Evolutionary conservation across 2,113 vertebrate genomes (phyloP), one percentile per base, ranked within the genome.

Genomic region (Xiphophorus couchianus): DNA sequence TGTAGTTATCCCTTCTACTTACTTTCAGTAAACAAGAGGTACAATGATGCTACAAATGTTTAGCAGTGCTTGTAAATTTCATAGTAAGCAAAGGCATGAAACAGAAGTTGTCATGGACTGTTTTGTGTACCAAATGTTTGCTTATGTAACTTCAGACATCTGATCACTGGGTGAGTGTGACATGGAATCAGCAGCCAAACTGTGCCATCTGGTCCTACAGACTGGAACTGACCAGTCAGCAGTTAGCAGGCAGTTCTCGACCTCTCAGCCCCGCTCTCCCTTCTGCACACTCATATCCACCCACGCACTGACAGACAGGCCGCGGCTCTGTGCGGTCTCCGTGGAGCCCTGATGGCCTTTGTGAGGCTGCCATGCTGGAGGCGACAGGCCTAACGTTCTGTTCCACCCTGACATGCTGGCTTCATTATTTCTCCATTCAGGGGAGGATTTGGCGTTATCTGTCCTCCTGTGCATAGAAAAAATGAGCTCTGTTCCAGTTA

Each of bases 141-240:
- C 66, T n/a, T 62, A 25, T 63, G 51, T 17, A 29, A 37, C 31
- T 66, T 68, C 62, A 31, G 30, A 79, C 39, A 61, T 66, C 73
- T 48, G 58, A 39, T 73, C 65, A 83, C 82, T 80, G 84, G 80
- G 81, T 84, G 76, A 72, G 35, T 69, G 76, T 58, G 74, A 83
- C 67, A 30, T 77, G 68, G 58, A 82, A 82, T 83, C 78, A 74
- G 66, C 78, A 77, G 81, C 89, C 88, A 91, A 91, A 86, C 70
- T 39, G 42, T 66, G 74, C 92, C 92, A 93, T 91, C 87, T 93
- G 92, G 69, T 86, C 86, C 74, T 66, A 8, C 71, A 63, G 85
- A 60, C 73, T 54, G 37, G 39, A 86, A 84, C 77, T 89, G 87
- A 89, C 83, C 80, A 86, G 87, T 90, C 92, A 90, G 90, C 89